These are phyloP conservation scores for Crotalus viridis DNA, from an alignment of 2,113 vertebrate genomes.

Conservation along the genomic window DNA sequence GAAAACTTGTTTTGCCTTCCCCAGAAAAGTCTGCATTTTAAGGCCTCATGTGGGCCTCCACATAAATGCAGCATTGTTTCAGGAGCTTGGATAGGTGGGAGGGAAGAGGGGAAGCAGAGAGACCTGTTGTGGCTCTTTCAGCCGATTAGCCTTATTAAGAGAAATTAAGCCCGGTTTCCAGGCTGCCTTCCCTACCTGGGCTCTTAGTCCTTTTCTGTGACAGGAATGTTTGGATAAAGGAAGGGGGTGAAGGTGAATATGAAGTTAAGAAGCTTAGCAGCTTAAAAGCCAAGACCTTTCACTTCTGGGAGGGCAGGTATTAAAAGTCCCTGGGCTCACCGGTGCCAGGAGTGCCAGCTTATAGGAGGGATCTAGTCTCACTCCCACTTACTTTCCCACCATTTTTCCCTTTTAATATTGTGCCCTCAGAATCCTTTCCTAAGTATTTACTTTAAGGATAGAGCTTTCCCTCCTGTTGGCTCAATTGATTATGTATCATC, in stretches of 20 bases:
- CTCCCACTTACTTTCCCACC: not conserved
- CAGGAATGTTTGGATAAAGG: not conserved
- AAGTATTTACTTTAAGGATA: not conserved
- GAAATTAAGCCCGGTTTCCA: slow-evolving; percentile 39
- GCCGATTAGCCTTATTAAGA: slow-evolving; percentile 66
- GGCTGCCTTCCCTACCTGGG: not conserved
- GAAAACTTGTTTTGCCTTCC: accelerated
- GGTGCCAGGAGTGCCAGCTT: not conserved
- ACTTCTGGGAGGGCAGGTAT: not conserved
- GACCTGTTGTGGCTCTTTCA: slow-evolving; percentile 23
- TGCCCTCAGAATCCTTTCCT: not conserved
- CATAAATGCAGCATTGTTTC: slow-evolving; percentile 13
- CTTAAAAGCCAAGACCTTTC: slow-evolving; percentile 13
- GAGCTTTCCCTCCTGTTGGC: not conserved
- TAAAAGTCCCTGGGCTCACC: not conserved
- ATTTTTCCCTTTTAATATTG: not conserved
- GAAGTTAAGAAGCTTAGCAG: slow-evolving; percentile 15
- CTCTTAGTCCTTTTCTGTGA: not conserved
- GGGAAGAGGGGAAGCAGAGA: not conserved
- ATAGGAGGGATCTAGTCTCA: not conserved
- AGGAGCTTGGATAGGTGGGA: too few relatives aligned
- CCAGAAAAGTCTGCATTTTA: not conserved
- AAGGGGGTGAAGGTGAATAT: not conserved
- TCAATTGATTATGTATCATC: not conserved
- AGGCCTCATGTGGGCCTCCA: not conserved